These are phyloP conservation scores for Artibeus jamaicensis DNA, from an alignment of 2,797 vertebrate genomes.

Conservation along the genomic window DNA sequence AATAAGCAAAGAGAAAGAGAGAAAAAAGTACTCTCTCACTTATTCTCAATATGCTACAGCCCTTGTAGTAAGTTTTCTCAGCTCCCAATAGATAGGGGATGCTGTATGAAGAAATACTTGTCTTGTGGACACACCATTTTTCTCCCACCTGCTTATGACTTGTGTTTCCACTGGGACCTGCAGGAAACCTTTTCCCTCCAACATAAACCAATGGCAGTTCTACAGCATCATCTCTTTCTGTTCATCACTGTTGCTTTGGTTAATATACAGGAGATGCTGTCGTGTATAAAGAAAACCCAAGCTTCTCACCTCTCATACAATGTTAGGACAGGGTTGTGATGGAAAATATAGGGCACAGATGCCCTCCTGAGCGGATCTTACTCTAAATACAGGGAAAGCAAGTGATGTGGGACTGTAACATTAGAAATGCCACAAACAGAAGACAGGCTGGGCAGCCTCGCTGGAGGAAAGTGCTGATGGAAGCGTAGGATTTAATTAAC, in stretches of 20 bases:
- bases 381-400: not conserved
- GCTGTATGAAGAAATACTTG: not conserved
- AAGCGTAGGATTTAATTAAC: not conserved
- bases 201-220: not conserved
- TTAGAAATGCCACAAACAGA: not conserved
- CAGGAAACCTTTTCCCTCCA: constrained; percentile 35
- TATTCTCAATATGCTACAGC: not conserved
- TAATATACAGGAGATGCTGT: not conserved
- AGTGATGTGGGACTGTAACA: not conserved
- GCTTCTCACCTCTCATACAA: not conserved
- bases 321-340: not conserved
- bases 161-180: not conserved
- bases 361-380: not conserved
- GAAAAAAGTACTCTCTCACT: not conserved
- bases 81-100: not conserved
- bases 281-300: not conserved
- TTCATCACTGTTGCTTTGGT: not conserved
- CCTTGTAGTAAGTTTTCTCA: not conserved
- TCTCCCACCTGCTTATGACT: not conserved
- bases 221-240: not conserved
- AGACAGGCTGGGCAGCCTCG: not conserved
- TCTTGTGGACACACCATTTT: not conserved
- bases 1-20: too few species aligned
- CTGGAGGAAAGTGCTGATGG: not conserved
- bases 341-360: not conserved